A percentile compares a stretch with the other conserved stretches of the same genome.
phyloP scores from a whole-genome alignment of 1,140 invertebrate genomes.

The Popillia japonica region DNA sequence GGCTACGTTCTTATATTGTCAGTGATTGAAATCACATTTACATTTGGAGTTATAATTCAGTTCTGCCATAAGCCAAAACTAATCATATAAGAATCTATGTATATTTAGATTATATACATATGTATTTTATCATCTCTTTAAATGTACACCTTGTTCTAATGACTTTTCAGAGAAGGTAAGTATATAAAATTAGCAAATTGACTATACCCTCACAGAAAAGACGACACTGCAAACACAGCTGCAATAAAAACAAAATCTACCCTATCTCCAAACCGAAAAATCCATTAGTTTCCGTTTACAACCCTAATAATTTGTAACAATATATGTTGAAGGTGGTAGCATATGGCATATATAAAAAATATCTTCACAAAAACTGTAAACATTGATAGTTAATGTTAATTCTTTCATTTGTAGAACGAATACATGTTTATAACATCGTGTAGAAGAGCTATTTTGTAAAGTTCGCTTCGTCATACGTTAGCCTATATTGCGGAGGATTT shows the following conservation, averaged over 20 bases:
- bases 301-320: conserved; percentile 35
- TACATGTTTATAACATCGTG: neutral
- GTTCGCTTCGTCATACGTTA: neutral
- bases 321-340: conserved; percentile 34
- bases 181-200: neutral
- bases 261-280: neutral
- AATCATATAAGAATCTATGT: too few relatives aligned
- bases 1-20: too few relatives aligned
- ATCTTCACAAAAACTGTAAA: neutral
- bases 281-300: conserved; percentile 36
- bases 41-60: too few relatives aligned
- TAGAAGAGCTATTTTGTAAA: neutral
- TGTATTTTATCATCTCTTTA: too few relatives aligned
- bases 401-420: neutral
- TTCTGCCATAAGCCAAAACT: too few relatives aligned
- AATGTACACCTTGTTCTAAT: neutral
- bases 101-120: too few relatives aligned
- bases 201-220: conserved; percentile 3
- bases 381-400: neutral
- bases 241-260: conserved; percentile 2
- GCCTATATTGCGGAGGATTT: conserved; percentile 6
- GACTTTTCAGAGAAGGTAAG: neutral
- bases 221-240: conserved; percentile 25
- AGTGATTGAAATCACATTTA: too few relatives aligned
- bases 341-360: neutral